Percentiles rank a stretch among this genome's conserved stretches.
These are phyloP conservation scores for Clytia hemisphaerica DNA, from an alignment of 30 jellyfish, hydroid and myxozoan genomes.

Conservation along the genomic window DNA sequence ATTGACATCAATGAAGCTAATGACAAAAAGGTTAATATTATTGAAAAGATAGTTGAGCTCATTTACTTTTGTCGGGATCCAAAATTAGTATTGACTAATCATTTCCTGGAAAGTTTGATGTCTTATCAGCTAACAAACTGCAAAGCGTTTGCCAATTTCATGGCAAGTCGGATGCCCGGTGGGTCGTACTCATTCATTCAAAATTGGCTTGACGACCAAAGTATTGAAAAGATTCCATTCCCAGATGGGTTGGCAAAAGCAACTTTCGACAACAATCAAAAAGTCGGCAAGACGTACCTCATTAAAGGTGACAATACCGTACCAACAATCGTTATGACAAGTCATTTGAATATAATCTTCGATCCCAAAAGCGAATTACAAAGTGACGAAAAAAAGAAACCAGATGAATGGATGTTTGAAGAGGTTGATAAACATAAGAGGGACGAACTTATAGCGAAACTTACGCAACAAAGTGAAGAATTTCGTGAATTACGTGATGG, in stretches of 20 bases:
- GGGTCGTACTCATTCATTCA: slow-evolving; percentile 10
- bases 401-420: slow-evolving; percentile 10
- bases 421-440: background rate
- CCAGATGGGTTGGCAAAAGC: slow-evolving; percentile 24
- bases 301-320: slow-evolving; percentile 24
- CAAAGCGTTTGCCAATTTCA: background rate
- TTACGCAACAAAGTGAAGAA: background rate
- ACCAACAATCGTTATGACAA: slow-evolving; percentile 30
- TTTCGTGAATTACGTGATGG: slow-evolving; percentile 8
- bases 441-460: too few species aligned
- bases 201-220: slow-evolving; percentile 15
- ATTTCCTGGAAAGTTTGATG: slow-evolving; percentile 7
- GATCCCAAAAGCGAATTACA: background rate
- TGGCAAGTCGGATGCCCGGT: slow-evolving; percentile 6
- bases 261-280: slow-evolving; percentile 32
- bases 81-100: slow-evolving; percentile 7
- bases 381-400: background rate
- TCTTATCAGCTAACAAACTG: slow-evolving; percentile 10
- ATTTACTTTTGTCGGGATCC: background rate
- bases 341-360: background rate
- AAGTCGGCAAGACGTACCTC: slow-evolving; percentile 13
- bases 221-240: background rate
- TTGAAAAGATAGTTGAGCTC: slow-evolving; percentile 11
- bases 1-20: background rate
- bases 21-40: background rate